Conservation (phyloP, 2,113 vertebrate genomes). For the Perccottus glenii region DNA sequence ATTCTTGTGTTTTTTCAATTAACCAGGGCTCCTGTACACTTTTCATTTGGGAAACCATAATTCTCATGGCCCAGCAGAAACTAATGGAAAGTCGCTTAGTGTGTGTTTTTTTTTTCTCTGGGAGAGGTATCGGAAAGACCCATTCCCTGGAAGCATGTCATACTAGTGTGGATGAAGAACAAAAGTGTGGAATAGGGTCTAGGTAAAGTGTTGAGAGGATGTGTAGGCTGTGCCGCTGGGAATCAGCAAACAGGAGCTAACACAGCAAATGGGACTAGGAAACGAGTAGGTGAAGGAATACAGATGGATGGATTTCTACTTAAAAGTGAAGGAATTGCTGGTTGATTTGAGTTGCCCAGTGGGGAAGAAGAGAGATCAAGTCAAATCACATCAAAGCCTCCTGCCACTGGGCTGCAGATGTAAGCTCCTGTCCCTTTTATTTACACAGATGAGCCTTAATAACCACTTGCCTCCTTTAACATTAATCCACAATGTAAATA, state of each 20-base stretch:
- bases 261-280: slow-evolving; percentile 44
- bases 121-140: slow-evolving; percentile 74
- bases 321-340: slow-evolving; percentile 64
- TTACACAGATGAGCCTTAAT: slow-evolving; percentile 78
- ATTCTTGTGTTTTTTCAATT: slow-evolving; percentile 84
- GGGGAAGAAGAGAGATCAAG: slow-evolving; percentile 67
- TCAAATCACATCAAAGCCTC: slow-evolving; percentile 82
- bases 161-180: slow-evolving; percentile 46
- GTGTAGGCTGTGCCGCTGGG: slow-evolving; percentile 32
- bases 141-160: slow-evolving; percentile 49
- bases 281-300: slow-evolving; percentile 57
- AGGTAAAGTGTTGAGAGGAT: slow-evolving; percentile 50
- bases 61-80: slow-evolving; percentile 79
- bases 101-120: slow-evolving; percentile 52
- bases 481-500: slow-evolving; percentile 60
- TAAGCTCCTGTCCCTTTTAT: slow-evolving; percentile 72
- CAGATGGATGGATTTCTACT: slow-evolving; percentile 73
- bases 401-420: slow-evolving; percentile 79
- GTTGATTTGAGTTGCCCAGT: slow-evolving; percentile 71
- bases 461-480: slow-evolving; percentile 41
- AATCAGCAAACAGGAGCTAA: slow-evolving; percentile 38
- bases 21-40: slow-evolving; percentile 78
- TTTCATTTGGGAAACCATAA: slow-evolving; percentile 83
- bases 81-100: slow-evolving; percentile 83
- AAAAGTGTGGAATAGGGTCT: slow-evolving; percentile 38